Evolutionary conservation across 2,113 vertebrate species (phyloP).

Genomic region (Ia io): DNA sequence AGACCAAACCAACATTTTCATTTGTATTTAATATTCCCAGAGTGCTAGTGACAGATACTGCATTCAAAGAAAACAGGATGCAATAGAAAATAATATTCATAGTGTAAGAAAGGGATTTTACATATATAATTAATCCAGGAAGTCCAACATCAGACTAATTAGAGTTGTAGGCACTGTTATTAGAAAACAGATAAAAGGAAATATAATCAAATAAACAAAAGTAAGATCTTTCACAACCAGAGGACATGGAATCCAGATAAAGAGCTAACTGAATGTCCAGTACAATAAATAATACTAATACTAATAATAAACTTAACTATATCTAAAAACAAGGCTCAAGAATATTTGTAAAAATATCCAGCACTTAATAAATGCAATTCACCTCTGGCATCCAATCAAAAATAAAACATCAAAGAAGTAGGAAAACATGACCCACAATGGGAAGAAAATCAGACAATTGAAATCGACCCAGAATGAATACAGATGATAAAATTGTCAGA

Average conservation of each 20-base stretch:
- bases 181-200: neutral
- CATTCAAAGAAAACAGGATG: neutral
- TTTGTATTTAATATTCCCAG: neutral
- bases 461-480: neutral
- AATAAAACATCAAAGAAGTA: neutral
- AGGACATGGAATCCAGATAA: neutral
- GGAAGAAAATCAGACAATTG: neutral
- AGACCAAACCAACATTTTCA: neutral
- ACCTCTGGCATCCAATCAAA: neutral
- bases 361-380: neutral
- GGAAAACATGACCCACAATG: neutral
- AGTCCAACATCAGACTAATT: neutral
- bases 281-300: neutral
- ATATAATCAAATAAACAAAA: constrained; percentile 1
- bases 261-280: neutral
- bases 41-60: neutral
- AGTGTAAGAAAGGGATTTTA: neutral
- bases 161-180: neutral
- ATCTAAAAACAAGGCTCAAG: neutral
- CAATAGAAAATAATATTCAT: neutral
- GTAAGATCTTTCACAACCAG: neutral
- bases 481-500: neutral
- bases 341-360: constrained; percentile 3
- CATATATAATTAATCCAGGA: neutral
- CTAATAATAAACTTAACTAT: neutral